Evolutionary conservation across 2,888 invertebrate genomes (phyloP).

Genomic region (Melikaiella ostensackeni): DNA sequence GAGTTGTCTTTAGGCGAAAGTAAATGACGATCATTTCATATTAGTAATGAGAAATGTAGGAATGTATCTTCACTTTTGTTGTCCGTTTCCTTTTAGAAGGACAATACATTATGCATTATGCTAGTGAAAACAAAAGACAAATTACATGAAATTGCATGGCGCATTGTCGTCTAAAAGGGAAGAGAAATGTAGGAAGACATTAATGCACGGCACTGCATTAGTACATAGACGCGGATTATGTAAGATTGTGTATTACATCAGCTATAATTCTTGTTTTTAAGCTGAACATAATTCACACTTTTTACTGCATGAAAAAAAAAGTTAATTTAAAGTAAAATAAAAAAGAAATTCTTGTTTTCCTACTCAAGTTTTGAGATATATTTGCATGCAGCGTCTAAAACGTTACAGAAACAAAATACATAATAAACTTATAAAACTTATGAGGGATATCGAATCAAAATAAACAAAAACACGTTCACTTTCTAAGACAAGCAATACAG

Average conservation of each 20-base stretch:
- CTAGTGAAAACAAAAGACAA: conserved; percentile 39
- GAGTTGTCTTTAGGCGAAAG: background rate
- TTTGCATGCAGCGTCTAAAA: no score
- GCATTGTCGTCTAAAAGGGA: conserved; percentile 30
- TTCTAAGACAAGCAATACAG: no score
- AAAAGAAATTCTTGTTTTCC: background rate
- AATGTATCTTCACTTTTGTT: conserved; percentile 30
- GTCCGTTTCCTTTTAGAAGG: conserved; percentile 21
- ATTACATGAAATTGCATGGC: conserved; percentile 31
- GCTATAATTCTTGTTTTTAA: background rate
- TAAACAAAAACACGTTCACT: no score
- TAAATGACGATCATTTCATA: background rate
- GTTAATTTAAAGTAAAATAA: background rate
- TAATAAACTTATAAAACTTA: no score
- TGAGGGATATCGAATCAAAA: no score
- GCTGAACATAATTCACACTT: background rate
- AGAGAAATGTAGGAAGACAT: conserved; percentile 35
- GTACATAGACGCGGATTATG: conserved; percentile 19
- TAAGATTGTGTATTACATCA: conserved; percentile 23
- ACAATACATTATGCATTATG: conserved; percentile 38
- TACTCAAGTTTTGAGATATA: background rate
- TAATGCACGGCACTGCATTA: conserved; percentile 34
- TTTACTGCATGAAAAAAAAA: background rate
- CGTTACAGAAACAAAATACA: no score
- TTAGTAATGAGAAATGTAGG: conserved; percentile 29